Base-by-base conservation (phyloP, 2,113 vertebrate genomes). In the Sigmodon hispidus region DNA sequence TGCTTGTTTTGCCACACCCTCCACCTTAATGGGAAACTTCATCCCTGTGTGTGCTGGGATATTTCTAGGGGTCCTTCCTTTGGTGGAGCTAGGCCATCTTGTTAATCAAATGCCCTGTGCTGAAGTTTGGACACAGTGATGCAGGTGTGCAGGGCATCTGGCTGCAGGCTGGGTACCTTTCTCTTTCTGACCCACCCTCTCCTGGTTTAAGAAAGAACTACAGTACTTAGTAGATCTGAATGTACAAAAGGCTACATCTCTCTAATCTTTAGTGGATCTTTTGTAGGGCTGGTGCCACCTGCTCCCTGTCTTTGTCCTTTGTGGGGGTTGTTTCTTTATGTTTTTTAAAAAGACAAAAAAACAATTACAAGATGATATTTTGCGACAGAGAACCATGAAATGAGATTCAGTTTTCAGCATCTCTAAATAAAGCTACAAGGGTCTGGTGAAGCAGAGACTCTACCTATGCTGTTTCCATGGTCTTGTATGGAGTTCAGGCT, bases 131-230 rank as follows among this genome's bases (percentile, higher is more conserved):
- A 15, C 3, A 3, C 19, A 7, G 0, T 3, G 2, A 40, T 1
- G 3, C 10, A 52, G 3, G 0, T 0, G 15, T 1, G 0, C 0
- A 13, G 8, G 0, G 3, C 16, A 0, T 3, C 0, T 52, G 45
- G 69, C 21, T 1, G 22, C 40, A 36, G 40, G 17, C 9, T 1
- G 13, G 1, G 0, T 0, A 9, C 15, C n/a, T 19, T 31, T 16
- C 3, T 50, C 1, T 26, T 45, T 16, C 45, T 29, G 61, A 8
- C 26, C 7, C 29, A 0, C 3, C 13, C 2, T 61, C 21, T 43
- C 15, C 52, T 17, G 0, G 48, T 4, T 81, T 80, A 19, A 75
- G 1, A 1, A 21, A 4, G 13, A 26, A 2, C 45, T 69, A 5
- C 0, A 0, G 0, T 0, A 5, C 4, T 16, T 13, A 1, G 4